Percentiles rank a stretch among this genome's conserved stretches.
These are phyloP conservation scores for Caloenas nicobarica DNA, from an alignment of 2,113 vertebrate genomes.

Conservation along the genomic window DNA sequence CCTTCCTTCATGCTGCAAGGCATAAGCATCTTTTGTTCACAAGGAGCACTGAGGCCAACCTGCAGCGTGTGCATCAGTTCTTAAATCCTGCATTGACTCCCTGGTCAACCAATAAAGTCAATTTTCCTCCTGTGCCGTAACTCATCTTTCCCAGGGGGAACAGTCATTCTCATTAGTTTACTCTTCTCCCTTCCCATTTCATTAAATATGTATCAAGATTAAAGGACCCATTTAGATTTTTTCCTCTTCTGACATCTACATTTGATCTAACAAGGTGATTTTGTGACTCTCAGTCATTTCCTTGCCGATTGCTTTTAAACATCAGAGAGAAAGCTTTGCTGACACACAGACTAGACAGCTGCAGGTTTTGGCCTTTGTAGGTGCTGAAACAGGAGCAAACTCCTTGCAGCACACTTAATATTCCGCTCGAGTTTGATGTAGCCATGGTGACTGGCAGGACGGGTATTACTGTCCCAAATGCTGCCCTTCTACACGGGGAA, in stretches of 20 bases:
- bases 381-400: background rate
- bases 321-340: background rate
- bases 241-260: background rate
- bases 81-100: background rate
- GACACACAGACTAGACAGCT: background rate
- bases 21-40: background rate
- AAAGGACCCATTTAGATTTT: background rate
- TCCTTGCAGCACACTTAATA: constrained; percentile 37
- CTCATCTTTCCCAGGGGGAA: background rate
- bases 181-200: background rate
- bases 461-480: constrained; percentile 19
- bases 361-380: background rate
- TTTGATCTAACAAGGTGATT: constrained; percentile 12
- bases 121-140: background rate
- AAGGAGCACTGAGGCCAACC: background rate
- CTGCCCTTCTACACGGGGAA: background rate
- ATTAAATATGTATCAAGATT: constrained; percentile 45
- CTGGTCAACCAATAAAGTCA: background rate
- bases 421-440: constrained; percentile 46
- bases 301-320: background rate
- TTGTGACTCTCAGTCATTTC: background rate
- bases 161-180: background rate
- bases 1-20: background rate
- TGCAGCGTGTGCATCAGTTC: background rate
- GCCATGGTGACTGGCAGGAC: constrained; percentile 44